Evolutionary conservation across 2,113 vertebrate species (phyloP), one percentile per base, ranked within the genome.

Genomic region (Gnathonemus echidnorhynchus): DNA sequence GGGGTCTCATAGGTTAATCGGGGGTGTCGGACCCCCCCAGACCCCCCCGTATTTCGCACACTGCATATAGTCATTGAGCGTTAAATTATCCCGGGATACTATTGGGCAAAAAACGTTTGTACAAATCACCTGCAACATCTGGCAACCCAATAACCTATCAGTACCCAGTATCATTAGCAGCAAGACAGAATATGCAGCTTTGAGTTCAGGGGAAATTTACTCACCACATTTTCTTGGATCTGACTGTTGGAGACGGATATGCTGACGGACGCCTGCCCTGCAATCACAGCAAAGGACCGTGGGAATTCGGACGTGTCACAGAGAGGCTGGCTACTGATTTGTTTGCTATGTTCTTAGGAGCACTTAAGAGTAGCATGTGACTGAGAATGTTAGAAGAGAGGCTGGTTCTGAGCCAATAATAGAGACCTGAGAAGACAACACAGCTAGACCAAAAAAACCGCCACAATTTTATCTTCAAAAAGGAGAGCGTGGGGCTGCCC

Each of bases 181-280:
- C 27, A 87, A 17, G 49, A 56, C 27, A 27, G 31, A 49, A 48
- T 45, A 24, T 13, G 8, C 6, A 35, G 21, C 87, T 45, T n/a
- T 45, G 39, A 24, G 15, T 19, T 50, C 19, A 42, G 48, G 62
- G 27, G 45, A 49, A 46, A 52, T 42, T 21, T 19, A 90, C 97
- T 93, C 92, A 98, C 97, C 96, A 98, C 97, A 15, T 98, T 97
- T 93, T 98, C 97, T 88, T 97, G 96, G 88, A 98, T 97, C 93
- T 98, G 96, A 92, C 97, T 98, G 94, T 98, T 98, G 89, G 97
- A 97, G 77, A 98, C 97, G 0, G 97, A 98, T 93, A 98, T 98
- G 91, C 95, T 97, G 91, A 98, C 92, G 4, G 97, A 98, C 0
- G 97, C 97, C 93, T 97, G 97, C 91, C 97, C 97, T 98, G 90